phyloP scores from a whole-genome alignment of 2,113 vertebrate genomes.

The Semnopithecus entellus region DNA sequence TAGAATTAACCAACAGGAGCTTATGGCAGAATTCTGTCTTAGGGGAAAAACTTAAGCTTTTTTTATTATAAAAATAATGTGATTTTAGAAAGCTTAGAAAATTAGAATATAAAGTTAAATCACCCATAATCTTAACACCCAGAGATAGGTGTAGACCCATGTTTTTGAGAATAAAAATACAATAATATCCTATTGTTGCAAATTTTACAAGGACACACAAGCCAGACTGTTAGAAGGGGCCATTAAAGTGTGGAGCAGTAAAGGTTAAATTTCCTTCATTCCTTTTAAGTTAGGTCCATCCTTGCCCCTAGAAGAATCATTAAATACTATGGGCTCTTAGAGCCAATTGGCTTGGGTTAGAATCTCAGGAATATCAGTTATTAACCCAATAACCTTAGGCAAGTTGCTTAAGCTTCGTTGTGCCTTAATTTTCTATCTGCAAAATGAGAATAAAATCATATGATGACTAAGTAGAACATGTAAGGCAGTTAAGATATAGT shows the following conservation, averaged over 20 bases:
- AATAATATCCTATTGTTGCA: neutral
- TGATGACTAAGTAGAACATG: neutral
- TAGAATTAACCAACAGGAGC: neutral
- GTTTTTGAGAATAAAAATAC: neutral
- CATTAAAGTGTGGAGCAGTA: neutral
- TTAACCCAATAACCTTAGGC: neutral
- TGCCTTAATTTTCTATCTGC: neutral
- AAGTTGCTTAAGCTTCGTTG: neutral
- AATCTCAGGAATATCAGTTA: neutral
- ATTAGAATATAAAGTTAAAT: neutral
- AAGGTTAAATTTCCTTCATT: neutral
- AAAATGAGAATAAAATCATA: neutral
- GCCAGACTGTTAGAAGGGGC: neutral
- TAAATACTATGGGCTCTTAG: neutral
- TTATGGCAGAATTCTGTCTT: neutral
- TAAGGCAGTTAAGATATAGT: neutral
- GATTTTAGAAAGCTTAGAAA: slow-evolving; percentile 22
- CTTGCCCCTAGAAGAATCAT: neutral
- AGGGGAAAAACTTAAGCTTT: neutral
- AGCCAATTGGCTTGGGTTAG: neutral
- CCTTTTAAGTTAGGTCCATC: neutral
- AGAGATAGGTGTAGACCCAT: neutral
- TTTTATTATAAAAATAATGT: neutral
- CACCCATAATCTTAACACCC: neutral
- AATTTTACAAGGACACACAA: neutral